Evolutionary conservation across 2,888 invertebrate species (phyloP).

Genomic region (Lepidochrysops patricia): DNA sequence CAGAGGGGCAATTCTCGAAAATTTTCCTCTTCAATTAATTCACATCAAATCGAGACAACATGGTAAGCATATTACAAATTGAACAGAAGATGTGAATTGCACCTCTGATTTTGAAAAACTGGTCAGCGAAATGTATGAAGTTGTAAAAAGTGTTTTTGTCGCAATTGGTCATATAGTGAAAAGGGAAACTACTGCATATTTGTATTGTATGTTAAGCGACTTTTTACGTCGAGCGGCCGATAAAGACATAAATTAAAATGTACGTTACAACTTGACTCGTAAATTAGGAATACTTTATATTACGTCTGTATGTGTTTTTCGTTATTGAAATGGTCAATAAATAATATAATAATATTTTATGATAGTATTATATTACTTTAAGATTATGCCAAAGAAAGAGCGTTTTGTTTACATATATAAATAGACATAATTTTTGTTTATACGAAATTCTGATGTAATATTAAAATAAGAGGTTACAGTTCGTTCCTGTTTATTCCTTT

Average conservation of each 20-base stretch:
- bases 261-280: not conserved
- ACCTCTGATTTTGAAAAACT: not conserved
- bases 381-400: too few species aligned
- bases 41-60: too few species aligned
- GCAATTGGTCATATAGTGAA: conserved; percentile 21
- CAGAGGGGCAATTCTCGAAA: too few species aligned
- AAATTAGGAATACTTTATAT: not conserved
- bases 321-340: not conserved
- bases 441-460: too few species aligned
- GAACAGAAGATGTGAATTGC: too few species aligned
- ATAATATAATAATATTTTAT: not conserved
- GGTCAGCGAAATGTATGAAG: conserved; percentile 12
- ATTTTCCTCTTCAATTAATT: too few species aligned
- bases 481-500: too few species aligned
- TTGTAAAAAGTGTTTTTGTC: conserved; percentile 17
- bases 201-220: not conserved
- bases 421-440: too few species aligned
- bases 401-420: too few species aligned
- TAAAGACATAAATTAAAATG: not conserved
- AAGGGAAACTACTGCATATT: conserved; percentile 12
- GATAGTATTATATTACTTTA: too few species aligned
- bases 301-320: not conserved
- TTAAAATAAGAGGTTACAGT: too few species aligned
- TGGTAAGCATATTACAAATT: too few species aligned
- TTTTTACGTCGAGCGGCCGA: not conserved